phyloP scores from a whole-genome alignment of 53 echinoderm and acorn worm species.

The Echinometra lucunter region DNA sequence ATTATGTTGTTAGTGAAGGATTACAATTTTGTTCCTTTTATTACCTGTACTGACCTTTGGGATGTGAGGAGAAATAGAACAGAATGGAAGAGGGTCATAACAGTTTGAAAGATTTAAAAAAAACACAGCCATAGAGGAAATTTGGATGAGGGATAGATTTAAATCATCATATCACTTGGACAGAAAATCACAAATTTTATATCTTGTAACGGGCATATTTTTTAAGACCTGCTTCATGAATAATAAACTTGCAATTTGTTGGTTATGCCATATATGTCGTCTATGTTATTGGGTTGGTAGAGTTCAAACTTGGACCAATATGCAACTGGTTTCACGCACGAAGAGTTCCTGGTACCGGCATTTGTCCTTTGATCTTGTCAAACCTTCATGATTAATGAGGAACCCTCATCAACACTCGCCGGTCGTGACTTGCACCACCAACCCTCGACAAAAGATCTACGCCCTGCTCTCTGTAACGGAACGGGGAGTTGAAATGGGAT shows the following conservation, averaged over 20 bases:
- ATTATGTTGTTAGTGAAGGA: constrained; percentile 2
- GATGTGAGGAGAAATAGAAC: background rate
- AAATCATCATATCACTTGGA: background rate
- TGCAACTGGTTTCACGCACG: constrained; percentile 33
- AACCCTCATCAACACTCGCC: background rate
- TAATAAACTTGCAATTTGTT: constrained; percentile 48
- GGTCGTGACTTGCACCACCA: constrained; percentile 31
- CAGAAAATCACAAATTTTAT: background rate
- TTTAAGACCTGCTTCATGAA: background rate
- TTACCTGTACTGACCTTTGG: constrained; percentile 38
- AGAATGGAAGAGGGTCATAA: background rate
- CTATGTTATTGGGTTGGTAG: background rate
- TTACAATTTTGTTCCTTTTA: constrained; percentile 21
- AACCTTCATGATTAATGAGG: constrained; percentile 45
- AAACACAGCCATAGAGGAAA: background rate
- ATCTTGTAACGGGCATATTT: background rate
- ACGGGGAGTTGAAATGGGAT: constrained; percentile 44
- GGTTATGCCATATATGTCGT: constrained; percentile 19
- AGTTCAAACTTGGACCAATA: constrained; percentile 56
- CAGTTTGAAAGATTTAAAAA: background rate
- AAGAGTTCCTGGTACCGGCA: constrained; percentile 20
- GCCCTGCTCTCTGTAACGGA: constrained; percentile 30
- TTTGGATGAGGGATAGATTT: constrained; percentile 10
- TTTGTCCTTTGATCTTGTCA: constrained; percentile 65
- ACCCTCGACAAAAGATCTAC: constrained; percentile 13